Base-by-base conservation (phyloP, 2,888 invertebrate species). In the Eupeodes latifasciatus region DNA sequence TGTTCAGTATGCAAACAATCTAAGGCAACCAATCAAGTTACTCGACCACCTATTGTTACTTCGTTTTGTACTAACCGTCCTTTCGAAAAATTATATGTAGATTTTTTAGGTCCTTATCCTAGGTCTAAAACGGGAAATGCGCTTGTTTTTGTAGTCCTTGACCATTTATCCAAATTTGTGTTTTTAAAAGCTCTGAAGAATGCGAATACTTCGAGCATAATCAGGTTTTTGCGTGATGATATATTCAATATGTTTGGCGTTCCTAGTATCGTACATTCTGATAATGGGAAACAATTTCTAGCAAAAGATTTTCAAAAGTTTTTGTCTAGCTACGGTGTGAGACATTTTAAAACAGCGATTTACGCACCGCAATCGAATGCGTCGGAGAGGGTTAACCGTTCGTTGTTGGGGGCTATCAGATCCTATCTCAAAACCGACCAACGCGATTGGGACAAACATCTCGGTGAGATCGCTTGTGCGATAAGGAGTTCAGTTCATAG, bases 351-450 rank as follows among this genome's bases (percentile, higher is more conserved):
- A 69, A 91, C 89, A 0, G 51, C 61, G 5, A 36, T 36, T 47
- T 74, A 74, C 16, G 36, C 74, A 51, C 74, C 74, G 0, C 71
- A 71, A 57, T 57, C 57, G 57, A 57, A 57, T 27, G 57, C 57
- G 57, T 91, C 91, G 0, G 93, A 93, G 78, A 80, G 91, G 0
- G 90, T 91, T 0, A 92, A 92, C 72, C 83, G 91, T 16, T 90
- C 91, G 0, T 69, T 92, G 0, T 90, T 91, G 9, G 91, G 91
- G 0, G 91, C 91, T 61, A 90, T 92, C 2, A 49, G 83, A 9
- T 66, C 88, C 0, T 85, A 90, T 40, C 16, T 90, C 1, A 40
- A 90, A 10, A 53, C 71, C 0, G 81, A 89, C 57, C 90, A 88
- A 27, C 12, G 82, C 9, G 81, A 89, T 6, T 87, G 90, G 89